These are phyloP conservation scores for Myiozetetes cayanensis DNA, from an alignment of 2,113 vertebrate genomes.

Conservation along the genomic window DNA sequence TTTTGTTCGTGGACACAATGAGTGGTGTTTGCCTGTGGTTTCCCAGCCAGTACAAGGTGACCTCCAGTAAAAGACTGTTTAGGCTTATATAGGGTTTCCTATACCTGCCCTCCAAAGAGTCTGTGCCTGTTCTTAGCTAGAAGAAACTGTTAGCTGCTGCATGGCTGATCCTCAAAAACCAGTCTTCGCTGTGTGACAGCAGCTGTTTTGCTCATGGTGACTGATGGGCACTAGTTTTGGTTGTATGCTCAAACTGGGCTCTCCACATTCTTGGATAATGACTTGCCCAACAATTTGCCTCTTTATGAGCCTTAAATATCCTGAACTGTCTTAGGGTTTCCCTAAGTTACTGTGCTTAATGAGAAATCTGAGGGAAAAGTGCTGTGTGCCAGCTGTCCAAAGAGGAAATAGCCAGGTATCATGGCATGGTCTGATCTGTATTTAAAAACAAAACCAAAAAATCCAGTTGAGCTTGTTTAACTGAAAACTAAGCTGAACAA, in stretches of 20 bases:
- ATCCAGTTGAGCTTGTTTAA: background rate
- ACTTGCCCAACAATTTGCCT: background rate
- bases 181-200: background rate
- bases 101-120: background rate
- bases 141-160: background rate
- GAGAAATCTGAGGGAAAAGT: background rate
- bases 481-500: background rate
- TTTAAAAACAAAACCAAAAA: background rate
- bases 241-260: background rate
- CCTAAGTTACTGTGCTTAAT: background rate
- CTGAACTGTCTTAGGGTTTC: background rate
- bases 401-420: background rate
- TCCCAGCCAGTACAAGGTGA: background rate
- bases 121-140: background rate
- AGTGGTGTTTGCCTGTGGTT: background rate
- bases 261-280: background rate
- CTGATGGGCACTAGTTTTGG: background rate
- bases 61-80: background rate
- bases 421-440: accelerated
- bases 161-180: background rate
- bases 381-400: background rate
- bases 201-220: accelerated
- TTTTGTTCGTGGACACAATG: accelerated
- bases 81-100: background rate
- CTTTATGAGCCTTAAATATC: background rate